Percentiles rank a stretch among this genome's conserved stretches.
Evolutionary conservation across 2,888 invertebrate genomes (phyloP).

Genomic region (Euplexia lucipara): DNA sequence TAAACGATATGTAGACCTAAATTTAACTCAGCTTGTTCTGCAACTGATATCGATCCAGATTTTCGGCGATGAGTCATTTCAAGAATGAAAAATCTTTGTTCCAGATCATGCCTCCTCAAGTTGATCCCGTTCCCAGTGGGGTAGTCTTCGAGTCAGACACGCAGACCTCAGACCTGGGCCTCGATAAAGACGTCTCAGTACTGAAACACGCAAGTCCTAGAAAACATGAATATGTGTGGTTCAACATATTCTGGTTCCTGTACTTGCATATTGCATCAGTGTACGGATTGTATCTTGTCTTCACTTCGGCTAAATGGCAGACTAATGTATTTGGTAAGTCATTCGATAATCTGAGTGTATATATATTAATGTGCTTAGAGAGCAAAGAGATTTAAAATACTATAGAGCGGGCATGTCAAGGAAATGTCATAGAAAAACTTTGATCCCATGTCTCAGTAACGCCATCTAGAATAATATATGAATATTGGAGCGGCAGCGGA

Average conservation of each 20-base stretch:
- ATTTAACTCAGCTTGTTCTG: background rate
- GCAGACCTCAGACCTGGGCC: slow-evolving; percentile 92
- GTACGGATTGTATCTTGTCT: slow-evolving; percentile 92
- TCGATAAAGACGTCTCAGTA: slow-evolving; percentile 90
- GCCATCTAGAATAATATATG: too few species aligned
- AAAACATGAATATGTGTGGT: slow-evolving; percentile 92
- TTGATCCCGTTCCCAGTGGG: slow-evolving; percentile 88
- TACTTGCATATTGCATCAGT: slow-evolving; percentile 92
- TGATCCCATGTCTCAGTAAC: too few species aligned
- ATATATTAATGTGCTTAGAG: too few species aligned
- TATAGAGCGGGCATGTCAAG: too few species aligned
- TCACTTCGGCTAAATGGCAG: slow-evolving; percentile 92
- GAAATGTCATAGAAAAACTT: too few species aligned
- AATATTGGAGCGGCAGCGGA: too few species aligned
- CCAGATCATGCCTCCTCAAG: slow-evolving; percentile 90
- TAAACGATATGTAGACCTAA: background rate
- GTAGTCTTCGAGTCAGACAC: slow-evolving; percentile 93
- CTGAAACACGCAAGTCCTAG: slow-evolving; percentile 89
- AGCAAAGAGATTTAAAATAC: too few species aligned
- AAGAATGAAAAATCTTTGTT: slow-evolving; percentile 23
- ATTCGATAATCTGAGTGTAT: background rate
- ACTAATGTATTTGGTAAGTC: slow-evolving; percentile 93
- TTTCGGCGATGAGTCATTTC: background rate
- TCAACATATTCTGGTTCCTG: slow-evolving; percentile 93
- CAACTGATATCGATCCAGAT: background rate